These are phyloP conservation scores for Meiosimyza decipiens DNA, from an alignment of 2,888 invertebrate species.

Conservation along the genomic window DNA sequence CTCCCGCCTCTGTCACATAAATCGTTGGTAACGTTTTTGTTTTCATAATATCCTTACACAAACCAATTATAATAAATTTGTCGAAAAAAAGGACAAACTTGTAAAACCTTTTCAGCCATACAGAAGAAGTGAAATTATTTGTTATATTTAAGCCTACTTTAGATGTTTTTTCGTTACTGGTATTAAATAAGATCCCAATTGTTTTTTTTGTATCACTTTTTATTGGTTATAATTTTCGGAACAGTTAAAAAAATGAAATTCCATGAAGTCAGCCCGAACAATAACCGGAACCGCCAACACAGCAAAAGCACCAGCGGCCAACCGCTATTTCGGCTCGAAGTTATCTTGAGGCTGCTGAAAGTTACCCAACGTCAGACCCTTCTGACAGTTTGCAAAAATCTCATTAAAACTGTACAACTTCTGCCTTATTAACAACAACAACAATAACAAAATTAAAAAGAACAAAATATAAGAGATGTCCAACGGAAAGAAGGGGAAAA, in stretches of 20 bases:
- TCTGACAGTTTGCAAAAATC: slow-evolving; percentile 31
- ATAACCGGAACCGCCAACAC: slow-evolving; percentile 15
- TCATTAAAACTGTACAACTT: slow-evolving; percentile 60
- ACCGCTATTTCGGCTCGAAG: slow-evolving; percentile 50
- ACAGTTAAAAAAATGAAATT: slow-evolving; percentile 25
- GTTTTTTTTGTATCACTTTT: slow-evolving; percentile 33
- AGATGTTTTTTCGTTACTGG: too few species aligned
- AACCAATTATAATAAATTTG: too few species aligned
- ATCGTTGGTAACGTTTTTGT: too few species aligned
- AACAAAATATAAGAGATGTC: slow-evolving; percentile 12
- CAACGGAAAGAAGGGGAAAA: slow-evolving; percentile 26
- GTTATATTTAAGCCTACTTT: too few species aligned
- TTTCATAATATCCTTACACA: too few species aligned
- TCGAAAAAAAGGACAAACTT: too few species aligned
- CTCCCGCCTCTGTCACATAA: too few species aligned
- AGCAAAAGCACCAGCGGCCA: slow-evolving; percentile 28
- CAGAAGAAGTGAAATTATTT: too few species aligned
- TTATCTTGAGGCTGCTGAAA: slow-evolving; percentile 50
- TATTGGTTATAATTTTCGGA: slow-evolving; percentile 55
- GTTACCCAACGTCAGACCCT: slow-evolving; percentile 46
- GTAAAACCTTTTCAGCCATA: too few species aligned
- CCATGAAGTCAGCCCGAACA: slow-evolving; percentile 5
- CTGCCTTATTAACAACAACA: slow-evolving; percentile 56
- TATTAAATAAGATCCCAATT: too few species aligned
- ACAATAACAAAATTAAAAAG: slow-evolving; percentile 40